phyloP scores from a whole-genome alignment of 2,113 vertebrate genomes.

The Calonectris borealis region DNA sequence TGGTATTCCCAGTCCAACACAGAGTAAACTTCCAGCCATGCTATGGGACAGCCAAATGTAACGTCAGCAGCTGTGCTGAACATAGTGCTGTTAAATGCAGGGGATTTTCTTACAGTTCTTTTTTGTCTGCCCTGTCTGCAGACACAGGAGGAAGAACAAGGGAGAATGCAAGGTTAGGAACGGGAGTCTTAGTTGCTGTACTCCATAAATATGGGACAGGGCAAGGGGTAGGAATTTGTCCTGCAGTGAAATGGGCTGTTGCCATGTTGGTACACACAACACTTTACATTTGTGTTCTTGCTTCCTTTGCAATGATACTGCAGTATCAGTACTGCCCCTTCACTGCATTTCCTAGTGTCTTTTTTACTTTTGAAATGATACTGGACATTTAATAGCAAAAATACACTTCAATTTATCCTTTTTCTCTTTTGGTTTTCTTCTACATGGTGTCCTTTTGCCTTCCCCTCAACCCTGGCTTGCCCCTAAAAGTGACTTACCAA shows the following conservation, averaged over 20 bases:
- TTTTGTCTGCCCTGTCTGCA: neutral
- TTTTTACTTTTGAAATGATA: neutral
- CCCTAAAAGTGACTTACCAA: neutral
- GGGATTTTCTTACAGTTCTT: neutral
- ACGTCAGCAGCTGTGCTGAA: neutral
- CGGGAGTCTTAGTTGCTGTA: fast-evolving
- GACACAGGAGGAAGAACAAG: neutral
- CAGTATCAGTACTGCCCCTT: neutral
- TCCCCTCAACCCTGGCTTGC: neutral
- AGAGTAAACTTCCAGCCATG: neutral
- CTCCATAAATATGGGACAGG: fast-evolving
- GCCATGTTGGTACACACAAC: fast-evolving
- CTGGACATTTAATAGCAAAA: neutral
- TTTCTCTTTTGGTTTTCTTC: neutral
- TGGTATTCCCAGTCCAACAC: neutral
- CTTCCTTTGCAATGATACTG: neutral
- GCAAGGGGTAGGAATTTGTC: neutral
- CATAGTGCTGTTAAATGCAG: neutral
- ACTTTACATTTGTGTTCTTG: neutral
- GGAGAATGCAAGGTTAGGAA: neutral
- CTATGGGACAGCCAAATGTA: neutral
- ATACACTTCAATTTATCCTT: neutral
- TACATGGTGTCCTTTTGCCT: neutral
- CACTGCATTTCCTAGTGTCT: neutral
- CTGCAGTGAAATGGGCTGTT: no score